Evolutionary conservation across 2,888 invertebrate species (phyloP), one percentile per base, ranked within the genome.

Genomic region (Alloscopus bannaensis): DNA sequence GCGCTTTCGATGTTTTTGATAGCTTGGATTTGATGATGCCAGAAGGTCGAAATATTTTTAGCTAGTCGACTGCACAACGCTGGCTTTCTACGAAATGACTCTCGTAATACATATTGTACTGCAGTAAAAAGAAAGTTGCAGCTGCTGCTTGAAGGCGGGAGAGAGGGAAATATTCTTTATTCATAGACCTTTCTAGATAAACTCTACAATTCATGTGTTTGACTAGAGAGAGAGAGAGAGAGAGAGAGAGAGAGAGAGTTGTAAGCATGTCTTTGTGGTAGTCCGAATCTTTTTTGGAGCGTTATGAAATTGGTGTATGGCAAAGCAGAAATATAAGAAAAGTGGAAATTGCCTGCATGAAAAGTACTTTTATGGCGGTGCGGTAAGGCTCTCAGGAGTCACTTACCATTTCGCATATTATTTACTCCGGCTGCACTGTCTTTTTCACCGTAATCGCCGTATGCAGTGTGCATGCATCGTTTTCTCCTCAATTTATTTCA

Each of bases 101-200:
- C 6, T 62, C 42, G 62, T 24, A 42, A 66, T 55, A 55, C 68
- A 55, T 55, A 28, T 40, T 59, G 47, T 22, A 40, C 36, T 71
- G 71, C 71, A 71, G 62, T 71, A 26, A 71, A 69, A 50, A 22
- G n/a, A 28, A 45, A 28, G 71, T 36, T 71, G 71, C 71, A 71
- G 60, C 62, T 62, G 71, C 50, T 60, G 47, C 59, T 22, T 60
- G 59, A 70, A 62, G n/a, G n/a, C n/a, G n/a, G n/a, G n/a, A n/a
- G n/a, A n/a, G n/a, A n/a, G n/a, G n/a, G 50, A 52, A 71, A 62
- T 28, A 47, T 59, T 70, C 70, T 59, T 59, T 70, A 70, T 70
- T 70, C 70, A 59, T 70, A 16, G 59, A 55, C 45, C 18, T 31
- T 45, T 22, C 40, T 40, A 22, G 20, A 36, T 8, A 62, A 29